Evolutionary conservation across 2,888 invertebrate species (phyloP).

Genomic region (Prionchulus punctatus): DNA sequence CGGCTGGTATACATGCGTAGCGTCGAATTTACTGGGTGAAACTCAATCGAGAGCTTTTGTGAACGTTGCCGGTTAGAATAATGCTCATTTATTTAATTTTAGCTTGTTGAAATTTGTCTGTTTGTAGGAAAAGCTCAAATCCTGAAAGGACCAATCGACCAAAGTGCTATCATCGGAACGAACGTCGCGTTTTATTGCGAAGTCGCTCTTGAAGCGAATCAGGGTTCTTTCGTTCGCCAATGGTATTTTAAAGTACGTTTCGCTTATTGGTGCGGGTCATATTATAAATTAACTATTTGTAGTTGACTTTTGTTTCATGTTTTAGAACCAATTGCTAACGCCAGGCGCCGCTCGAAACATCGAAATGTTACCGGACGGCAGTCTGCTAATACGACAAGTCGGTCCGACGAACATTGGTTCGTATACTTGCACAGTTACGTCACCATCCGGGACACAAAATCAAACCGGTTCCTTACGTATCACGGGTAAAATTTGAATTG

Average conservation of each 20-base stretch:
- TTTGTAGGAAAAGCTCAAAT: slow-evolving; percentile 71
- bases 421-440: slow-evolving; percentile 71
- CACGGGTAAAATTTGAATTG: slow-evolving; percentile 46
- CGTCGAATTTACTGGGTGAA: slow-evolving; percentile 73
- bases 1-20: slow-evolving; percentile 71
- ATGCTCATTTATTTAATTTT: not conserved
- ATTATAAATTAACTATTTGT: slow-evolving; percentile 16
- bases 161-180: slow-evolving; percentile 68
- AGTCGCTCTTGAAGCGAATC: slow-evolving; percentile 69
- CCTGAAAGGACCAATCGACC: slow-evolving; percentile 42
- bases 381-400: slow-evolving; percentile 36
- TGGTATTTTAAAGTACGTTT: slow-evolving; percentile 14
- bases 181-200: slow-evolving; percentile 84
- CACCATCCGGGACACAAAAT: slow-evolving; percentile 80
- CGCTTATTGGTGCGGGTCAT: slow-evolving; percentile 26
- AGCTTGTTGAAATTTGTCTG: not conserved
- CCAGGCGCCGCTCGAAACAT: slow-evolving; percentile 63
- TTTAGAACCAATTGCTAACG: slow-evolving; percentile 15
- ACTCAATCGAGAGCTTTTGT: slow-evolving; percentile 65
- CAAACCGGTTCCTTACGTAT: slow-evolving; percentile 65
- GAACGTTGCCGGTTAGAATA: slow-evolving; percentile 45
- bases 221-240: slow-evolving; percentile 15
- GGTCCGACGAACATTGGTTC: slow-evolving; percentile 59
- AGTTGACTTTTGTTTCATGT: slow-evolving; percentile 12
- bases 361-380: slow-evolving; percentile 18